Base-by-base conservation (phyloP, 2,797 vertebrate genomes). In the Tadarida brasiliensis region DNA sequence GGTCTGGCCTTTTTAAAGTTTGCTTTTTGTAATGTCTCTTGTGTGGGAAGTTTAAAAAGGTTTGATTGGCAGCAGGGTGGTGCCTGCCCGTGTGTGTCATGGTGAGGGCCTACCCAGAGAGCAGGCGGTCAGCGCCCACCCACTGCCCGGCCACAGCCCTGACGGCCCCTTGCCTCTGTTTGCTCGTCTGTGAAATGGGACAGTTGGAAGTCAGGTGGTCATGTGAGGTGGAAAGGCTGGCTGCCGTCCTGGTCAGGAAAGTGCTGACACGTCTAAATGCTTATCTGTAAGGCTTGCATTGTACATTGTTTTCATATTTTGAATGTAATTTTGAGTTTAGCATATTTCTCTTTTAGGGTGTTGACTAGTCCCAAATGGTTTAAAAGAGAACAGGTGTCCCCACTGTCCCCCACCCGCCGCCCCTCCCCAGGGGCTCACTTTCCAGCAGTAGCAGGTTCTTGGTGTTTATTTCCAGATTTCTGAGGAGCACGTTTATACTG, bases 281-380 rank as follows among this genome's bases (percentile, higher is more conserved):
- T n/a, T 0, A 0, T 54, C 33, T 3, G 0, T 54, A 0, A 11
- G 1, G 7, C 39, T 35, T 20, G 30, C 3, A 0, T 17, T 39
- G 15, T 59, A 0, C 0, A 0, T 44, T 9, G 14, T 47, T 68
- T 47, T 71, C 35, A 7, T 6, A 4, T 35, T 14, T 56, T 30
- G 17, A 30, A 17, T 44, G 15, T n/a, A 10, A 28, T 35, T 39
- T 71, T 30, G 80, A 74, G 28, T 47, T 49, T 26, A 44, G 4
- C 0, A 0, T 39, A 2, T 90, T 80, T 77, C 54, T 33, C 0
- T 30, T 71, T 71, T 10, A 11, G 68, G 19, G 57, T 10, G 1
- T 19, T 4, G 26, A 19, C 2, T 7, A 12, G 33, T 30, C 24
- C 12, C 3, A 0, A 2, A 15, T 15, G 39, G 10, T 47, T 81